Base-by-base conservation (phyloP, 2,113 vertebrate genomes). In the Onychostruthus taczanowskii region DNA sequence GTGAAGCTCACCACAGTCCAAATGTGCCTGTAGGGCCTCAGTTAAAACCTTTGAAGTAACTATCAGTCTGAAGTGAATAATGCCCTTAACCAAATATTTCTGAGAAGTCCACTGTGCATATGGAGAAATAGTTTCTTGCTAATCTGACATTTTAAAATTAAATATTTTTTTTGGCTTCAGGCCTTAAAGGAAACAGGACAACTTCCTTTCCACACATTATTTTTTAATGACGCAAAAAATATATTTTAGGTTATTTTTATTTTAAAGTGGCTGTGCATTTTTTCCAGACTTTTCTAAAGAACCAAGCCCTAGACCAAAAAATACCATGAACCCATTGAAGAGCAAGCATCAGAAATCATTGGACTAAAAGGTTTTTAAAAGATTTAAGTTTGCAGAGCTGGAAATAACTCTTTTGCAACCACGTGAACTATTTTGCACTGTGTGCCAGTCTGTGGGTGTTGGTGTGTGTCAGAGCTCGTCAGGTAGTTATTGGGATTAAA, bases 381-480 rank as follows among this genome's bases (percentile, higher is more conserved):
- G 18, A 50, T 63, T 80, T 24, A 70, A 16, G 23, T 89, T 92
- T 67, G 31, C 53, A 93, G 86, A 86, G 24, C 7, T 31, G 15
- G 19, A 47, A 93, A 91, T 59, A 83, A 91, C 33, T 82, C 41
- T 92, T 95, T 95, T 93, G 93, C 55, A 97, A 96, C 22, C 39
- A n/a, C 15, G 69, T 70, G 59, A 95, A 77, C 77, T 80, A 13
- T 87, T 96, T 79, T 66, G 77, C 58, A 46, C 9, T 26, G 3
- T 62, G 13, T 87, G 84, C 77, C 87, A 84, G 74, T 49, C 58
- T 0, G 86, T 94, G 70, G 95, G 72, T 94, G 96, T 95, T 80
- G 83, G 46, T 39, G 49, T 97, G 59, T 94, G 94, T 96, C 94
- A 96, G 84, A 96, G 93, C 94, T 92, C 47, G 46, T 92, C 79